phyloP scores from a whole-genome alignment of 2,888 invertebrate genomes.

The Amiota communis region DNA sequence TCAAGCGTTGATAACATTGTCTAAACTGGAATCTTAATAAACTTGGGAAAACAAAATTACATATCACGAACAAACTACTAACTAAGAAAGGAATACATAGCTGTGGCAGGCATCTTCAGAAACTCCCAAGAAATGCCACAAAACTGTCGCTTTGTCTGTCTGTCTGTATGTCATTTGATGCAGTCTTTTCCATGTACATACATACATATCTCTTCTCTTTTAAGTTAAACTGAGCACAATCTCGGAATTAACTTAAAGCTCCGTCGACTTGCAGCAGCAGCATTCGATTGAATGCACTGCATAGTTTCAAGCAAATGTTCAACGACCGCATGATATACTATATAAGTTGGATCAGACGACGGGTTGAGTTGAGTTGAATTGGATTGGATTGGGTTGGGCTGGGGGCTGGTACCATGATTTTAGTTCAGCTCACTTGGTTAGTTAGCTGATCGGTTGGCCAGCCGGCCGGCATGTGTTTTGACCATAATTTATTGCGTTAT shows the following conservation, averaged over 20 bases:
- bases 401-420: neutral
- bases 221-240: too few relatives aligned
- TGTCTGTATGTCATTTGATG: neutral
- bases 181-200: too few relatives aligned
- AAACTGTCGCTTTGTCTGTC: slow-evolving; percentile 5
- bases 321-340: neutral
- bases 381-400: neutral
- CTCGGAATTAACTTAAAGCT: too few relatives aligned
- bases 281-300: too few relatives aligned
- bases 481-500: slow-evolving; percentile 33
- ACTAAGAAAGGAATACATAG: too few relatives aligned
- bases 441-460: neutral
- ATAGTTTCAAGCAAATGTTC: slow-evolving; percentile 19
- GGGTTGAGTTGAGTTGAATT: neutral
- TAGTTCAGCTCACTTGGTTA: neutral
- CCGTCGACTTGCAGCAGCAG: too few relatives aligned
- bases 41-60: slow-evolving; percentile 1
- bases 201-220: too few relatives aligned
- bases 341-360: neutral
- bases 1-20: neutral
- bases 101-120: neutral
- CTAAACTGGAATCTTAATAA: slow-evolving; percentile 11
- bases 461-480: slow-evolving; percentile 25
- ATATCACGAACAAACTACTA: neutral
- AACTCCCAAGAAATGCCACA: slow-evolving; percentile 39